Percentiles rank a stretch among this genome's conserved stretches.
Conservation (phyloP, 2,113 vertebrate species). For the Leucosticte australis region DNA sequence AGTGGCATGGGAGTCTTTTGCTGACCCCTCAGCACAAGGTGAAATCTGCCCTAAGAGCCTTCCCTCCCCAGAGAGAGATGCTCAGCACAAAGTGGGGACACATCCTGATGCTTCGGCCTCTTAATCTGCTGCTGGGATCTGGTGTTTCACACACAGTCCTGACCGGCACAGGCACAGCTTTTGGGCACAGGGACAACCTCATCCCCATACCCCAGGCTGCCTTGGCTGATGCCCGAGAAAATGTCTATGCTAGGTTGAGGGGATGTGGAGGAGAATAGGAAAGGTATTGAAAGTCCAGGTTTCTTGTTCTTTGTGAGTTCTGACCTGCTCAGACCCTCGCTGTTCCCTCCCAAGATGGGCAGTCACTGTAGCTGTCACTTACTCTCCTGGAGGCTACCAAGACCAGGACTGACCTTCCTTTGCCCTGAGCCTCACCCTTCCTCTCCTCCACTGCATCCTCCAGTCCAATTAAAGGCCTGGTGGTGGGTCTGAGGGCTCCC, state of each 20-base stretch:
- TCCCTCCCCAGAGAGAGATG: background rate
- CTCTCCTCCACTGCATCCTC: background rate
- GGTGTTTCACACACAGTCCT: background rate
- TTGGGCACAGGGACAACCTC: background rate
- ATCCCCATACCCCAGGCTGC: rapidly evolving
- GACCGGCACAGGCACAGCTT: background rate
- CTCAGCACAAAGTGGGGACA: background rate
- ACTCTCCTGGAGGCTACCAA: background rate
- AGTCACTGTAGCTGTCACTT: rapidly evolving
- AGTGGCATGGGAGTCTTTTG: background rate
- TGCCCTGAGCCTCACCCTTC: background rate
- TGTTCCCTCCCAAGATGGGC: rapidly evolving
- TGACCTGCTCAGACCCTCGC: background rate
- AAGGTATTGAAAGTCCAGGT: background rate
- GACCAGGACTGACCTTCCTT: background rate
- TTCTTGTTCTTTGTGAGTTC: background rate
- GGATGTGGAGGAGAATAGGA: background rate
- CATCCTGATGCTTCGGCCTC: background rate
- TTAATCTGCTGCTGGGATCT: background rate
- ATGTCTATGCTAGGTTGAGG: background rate
- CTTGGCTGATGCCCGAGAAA: background rate
- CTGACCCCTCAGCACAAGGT: constrained; percentile 25
- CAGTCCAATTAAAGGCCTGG: background rate
- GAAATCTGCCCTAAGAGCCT: constrained; percentile 38
- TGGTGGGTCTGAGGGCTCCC: background rate